Evolutionary conservation across 2,888 invertebrate species (phyloP).

Genomic region (Netelia inedita): DNA sequence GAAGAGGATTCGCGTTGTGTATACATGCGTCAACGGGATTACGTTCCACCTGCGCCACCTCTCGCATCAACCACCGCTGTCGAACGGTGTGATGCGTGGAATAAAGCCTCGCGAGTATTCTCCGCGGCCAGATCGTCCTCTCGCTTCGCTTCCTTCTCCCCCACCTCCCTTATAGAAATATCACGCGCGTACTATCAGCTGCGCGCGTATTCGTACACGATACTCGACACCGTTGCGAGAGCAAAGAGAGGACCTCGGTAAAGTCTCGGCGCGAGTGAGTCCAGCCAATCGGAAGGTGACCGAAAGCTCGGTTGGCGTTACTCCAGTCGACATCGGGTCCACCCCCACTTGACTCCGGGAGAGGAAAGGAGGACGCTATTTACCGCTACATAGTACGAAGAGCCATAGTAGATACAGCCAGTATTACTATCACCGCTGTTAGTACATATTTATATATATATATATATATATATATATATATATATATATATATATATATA

Average conservation of each 20-base stretch:
- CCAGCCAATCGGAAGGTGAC: conserved; percentile 69
- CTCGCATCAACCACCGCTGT: neutral
- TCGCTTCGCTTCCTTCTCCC: conserved; percentile 8
- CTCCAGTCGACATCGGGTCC: conserved; percentile 67
- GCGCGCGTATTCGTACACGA: neutral
- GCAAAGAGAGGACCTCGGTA: conserved; percentile 51
- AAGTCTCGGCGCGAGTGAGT: conserved; percentile 23
- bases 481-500: neutral
- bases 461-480: neutral
- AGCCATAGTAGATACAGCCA: conserved; percentile 50
- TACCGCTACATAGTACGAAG: conserved; percentile 71
- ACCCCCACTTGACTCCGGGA: conserved; percentile 59
- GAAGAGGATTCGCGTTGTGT: conserved; percentile 49
- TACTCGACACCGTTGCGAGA: conserved; percentile 23
- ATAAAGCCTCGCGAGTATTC: conserved; percentile 33
- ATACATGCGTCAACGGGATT: conserved; percentile 54
- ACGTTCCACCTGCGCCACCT: conserved; percentile 10
- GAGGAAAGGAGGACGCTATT: conserved; percentile 77
- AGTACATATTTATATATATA: neutral
- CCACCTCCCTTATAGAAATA: conserved; percentile 15
- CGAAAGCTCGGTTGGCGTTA: conserved; percentile 70
- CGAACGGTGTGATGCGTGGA: neutral
- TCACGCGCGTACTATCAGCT: conserved; percentile 15
- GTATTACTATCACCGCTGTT: neutral
- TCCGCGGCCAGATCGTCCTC: conserved; percentile 3